Conservation (phyloP, 2,888 invertebrate genomes). For the Amphipoea oculea region DNA sequence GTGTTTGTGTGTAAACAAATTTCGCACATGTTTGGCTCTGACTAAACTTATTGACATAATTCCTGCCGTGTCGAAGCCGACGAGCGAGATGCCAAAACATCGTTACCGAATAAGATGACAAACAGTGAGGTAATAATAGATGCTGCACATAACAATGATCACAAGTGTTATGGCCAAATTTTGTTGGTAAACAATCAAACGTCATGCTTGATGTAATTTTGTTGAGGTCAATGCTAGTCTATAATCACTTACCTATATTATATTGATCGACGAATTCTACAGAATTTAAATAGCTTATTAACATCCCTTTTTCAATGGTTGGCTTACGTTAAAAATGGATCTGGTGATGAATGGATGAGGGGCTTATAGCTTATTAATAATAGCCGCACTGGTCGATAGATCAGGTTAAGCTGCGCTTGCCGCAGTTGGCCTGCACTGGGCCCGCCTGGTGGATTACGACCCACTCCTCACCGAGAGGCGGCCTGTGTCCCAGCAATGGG, state of each 20-base stretch:
- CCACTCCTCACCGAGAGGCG: background rate
- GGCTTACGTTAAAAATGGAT: background rate
- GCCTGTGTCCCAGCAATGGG: background rate
- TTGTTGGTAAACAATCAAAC: slow-evolving; percentile 60
- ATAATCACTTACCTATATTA: background rate
- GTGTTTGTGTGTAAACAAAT: slow-evolving; percentile 64
- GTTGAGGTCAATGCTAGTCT: slow-evolving; percentile 53
- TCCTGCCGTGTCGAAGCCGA: slow-evolving; percentile 69
- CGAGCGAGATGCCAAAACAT: slow-evolving; percentile 79
- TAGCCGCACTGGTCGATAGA: background rate
- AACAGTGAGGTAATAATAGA: slow-evolving; percentile 70
- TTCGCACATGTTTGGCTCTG: slow-evolving; percentile 63
- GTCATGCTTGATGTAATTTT: slow-evolving; percentile 58
- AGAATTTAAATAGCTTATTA: background rate
- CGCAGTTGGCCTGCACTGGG: background rate
- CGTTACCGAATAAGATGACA: slow-evolving; percentile 78
- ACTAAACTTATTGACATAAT: slow-evolving; percentile 81
- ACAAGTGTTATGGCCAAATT: slow-evolving; percentile 64
- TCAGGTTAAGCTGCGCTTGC: background rate
- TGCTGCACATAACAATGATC: slow-evolving; percentile 70
- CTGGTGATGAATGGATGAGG: background rate
- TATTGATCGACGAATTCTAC: background rate
- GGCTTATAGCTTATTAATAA: too few species aligned
- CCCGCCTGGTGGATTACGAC: background rate
- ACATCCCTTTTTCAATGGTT: background rate